These are phyloP conservation scores for Ornithoptera priamus DNA, from an alignment of 2,888 invertebrate genomes.

Conservation along the genomic window DNA sequence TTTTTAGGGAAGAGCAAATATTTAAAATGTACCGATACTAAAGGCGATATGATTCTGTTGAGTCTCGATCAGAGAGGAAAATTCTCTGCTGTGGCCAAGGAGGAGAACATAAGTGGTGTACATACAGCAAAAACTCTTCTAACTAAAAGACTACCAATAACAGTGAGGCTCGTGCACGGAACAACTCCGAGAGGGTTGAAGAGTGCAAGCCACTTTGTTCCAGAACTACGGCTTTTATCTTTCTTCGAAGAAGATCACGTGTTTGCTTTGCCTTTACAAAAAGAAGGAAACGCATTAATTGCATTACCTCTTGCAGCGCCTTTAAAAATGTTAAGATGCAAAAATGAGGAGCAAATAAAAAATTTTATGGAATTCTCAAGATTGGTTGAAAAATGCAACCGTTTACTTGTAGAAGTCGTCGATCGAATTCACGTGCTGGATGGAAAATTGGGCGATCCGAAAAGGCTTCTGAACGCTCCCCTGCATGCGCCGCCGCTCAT, in stretches of 20 bases:
- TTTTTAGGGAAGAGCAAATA: conserved; percentile 86
- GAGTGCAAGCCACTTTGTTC: conserved; percentile 89
- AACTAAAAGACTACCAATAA: conserved; percentile 93
- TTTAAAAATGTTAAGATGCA: conserved; percentile 89
- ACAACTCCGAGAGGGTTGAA: conserved; percentile 91
- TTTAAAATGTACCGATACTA: conserved; percentile 91
- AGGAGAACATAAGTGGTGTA: conserved; percentile 96
- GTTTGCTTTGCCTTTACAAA: conserved; percentile 90
- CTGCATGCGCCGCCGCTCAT: conserved; percentile 69
- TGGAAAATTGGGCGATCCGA: conserved; percentile 87
- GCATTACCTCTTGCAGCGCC: conserved; percentile 92
- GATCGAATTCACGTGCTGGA: conserved; percentile 91
- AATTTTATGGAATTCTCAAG: conserved; percentile 87
- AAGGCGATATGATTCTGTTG: conserved; percentile 90
- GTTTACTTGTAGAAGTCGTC: conserved; percentile 86
- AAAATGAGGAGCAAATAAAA: conserved; percentile 90
- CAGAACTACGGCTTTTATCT: conserved; percentile 90
- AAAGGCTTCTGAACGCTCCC: conserved; percentile 67
- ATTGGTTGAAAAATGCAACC: conserved; percentile 87
- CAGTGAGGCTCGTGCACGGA: conserved; percentile 94
- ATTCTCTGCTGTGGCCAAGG: conserved; percentile 95
- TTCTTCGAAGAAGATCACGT: conserved; percentile 93
- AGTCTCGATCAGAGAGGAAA: conserved; percentile 93
- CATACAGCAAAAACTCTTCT: conserved; percentile 94
- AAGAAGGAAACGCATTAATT: conserved; percentile 87